Base-by-base conservation (phyloP, 1,140 invertebrate genomes). In the Oscheius sp. region DNA sequence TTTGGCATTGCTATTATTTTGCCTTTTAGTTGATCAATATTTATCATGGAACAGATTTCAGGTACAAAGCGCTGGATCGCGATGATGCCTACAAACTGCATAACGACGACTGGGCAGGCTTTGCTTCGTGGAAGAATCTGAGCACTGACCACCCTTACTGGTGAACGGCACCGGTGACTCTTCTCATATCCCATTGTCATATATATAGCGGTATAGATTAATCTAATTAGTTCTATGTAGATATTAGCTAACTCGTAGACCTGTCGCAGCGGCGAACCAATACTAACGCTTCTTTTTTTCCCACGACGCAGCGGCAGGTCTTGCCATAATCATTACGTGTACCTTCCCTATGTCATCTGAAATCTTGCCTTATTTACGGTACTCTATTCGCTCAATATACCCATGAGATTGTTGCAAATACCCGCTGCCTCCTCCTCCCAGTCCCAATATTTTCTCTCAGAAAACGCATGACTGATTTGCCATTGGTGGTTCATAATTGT, bases 61-160 rank as follows among this genome's bases (percentile, higher is more conserved):
- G 69, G 13, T 49, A 34, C 32, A 87, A 86, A 46, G 76, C 77
- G 71, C 75, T 77, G n/a, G 55, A 68, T 23, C 68, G 74, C 23
- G 74, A 74, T 45, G 88, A 90, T 74, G 87, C 87, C 2, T 85
- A 87, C 13, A 87, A 88, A 69, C 80, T 90, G 26, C 86, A 88
- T 59, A 86, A 88, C 0, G 63, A 76, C 29, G 73, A 82, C 31
- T 91, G 90, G 90, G 88, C 89, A 18, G 88, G 91, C 77, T 91
- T 91, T 79, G 89, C 90, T 0, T 89, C 89, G 62, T 91, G 91
- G 91, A 89, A 89, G 34, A 89, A 91, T 78, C 84, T 91, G 3
- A 86, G 89, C 29, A 90, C 88, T 65, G 88, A 89, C 74, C 85
- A 85, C 0, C 90, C 90, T 0, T 91, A 91, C 78, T 91, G 90